phyloP scores from a whole-genome alignment of 2,888 invertebrate species.

The Electrophaes corylata region DNA sequence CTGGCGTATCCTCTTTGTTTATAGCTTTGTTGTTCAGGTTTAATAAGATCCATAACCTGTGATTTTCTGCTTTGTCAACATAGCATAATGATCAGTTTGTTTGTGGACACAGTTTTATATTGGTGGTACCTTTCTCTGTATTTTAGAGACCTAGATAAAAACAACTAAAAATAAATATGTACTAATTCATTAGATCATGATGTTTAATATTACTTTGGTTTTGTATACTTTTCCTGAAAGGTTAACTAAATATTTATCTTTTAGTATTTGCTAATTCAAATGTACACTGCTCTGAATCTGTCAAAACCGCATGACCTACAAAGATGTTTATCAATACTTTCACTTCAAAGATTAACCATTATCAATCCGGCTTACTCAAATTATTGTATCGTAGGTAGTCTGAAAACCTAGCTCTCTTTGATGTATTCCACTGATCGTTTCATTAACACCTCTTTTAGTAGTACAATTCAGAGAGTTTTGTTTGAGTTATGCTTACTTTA shows the following conservation, averaged over 20 bases:
- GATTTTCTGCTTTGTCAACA: background rate
- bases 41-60: conserved; percentile 2
- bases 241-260: conserved; percentile 4
- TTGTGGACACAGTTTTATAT: background rate
- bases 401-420: conserved; percentile 43
- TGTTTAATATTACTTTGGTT: background rate
- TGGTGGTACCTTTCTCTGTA: background rate
- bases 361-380: conserved; percentile 42
- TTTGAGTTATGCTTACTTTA: too few relatives aligned
- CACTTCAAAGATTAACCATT: conserved; percentile 42
- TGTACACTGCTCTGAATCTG: conserved; percentile 26
- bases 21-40: conserved; percentile 19
- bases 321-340: conserved; percentile 37
- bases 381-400: conserved; percentile 46
- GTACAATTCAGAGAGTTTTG: background rate
- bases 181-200: background rate
- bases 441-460: background rate
- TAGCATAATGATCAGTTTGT: conserved; percentile 1
- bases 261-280: background rate
- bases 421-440: conserved; percentile 32
- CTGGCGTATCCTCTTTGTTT: conserved; percentile 1
- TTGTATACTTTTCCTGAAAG: background rate
- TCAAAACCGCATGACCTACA: conserved; percentile 32
- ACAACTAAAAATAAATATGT: background rate
- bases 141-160: background rate